These are phyloP conservation scores for Cataglyphis livida DNA, from an alignment of 2,888 invertebrate genomes.

Conservation along the genomic window DNA sequence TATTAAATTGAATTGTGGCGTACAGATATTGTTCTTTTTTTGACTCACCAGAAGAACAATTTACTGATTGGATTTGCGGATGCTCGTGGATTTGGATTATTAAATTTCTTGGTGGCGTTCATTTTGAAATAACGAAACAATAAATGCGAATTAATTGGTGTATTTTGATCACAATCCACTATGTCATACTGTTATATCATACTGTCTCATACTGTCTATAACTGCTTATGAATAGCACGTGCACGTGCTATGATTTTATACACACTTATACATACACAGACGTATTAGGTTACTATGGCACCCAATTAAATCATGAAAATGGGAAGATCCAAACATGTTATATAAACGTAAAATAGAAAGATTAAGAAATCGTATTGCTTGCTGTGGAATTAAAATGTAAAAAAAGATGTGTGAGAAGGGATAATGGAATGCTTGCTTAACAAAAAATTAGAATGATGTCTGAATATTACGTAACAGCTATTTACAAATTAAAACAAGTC, in stretches of 20 bases:
- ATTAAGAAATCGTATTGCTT: neutral
- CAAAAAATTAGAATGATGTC: neutral
- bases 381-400: neutral
- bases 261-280: neutral
- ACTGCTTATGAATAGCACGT: neutral
- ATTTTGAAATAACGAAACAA: conserved; percentile 72
- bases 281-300: neutral
- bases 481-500: neutral
- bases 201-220: too few relatives aligned
- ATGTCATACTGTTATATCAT: neutral
- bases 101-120: conserved; percentile 88
- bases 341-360: neutral
- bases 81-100: conserved; percentile 88
- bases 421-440: neutral
- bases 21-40: neutral
- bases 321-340: neutral
- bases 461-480: neutral
- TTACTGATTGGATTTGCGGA: conserved; percentile 88
- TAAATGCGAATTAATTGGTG: neutral
- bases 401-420: neutral
- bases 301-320: neutral
- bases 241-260: neutral
- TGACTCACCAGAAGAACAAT: conserved; percentile 89
- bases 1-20: neutral
- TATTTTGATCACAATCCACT: neutral